phyloP scores from a whole-genome alignment of 2,888 invertebrate genomes.

The Orchesella flavescens region DNA sequence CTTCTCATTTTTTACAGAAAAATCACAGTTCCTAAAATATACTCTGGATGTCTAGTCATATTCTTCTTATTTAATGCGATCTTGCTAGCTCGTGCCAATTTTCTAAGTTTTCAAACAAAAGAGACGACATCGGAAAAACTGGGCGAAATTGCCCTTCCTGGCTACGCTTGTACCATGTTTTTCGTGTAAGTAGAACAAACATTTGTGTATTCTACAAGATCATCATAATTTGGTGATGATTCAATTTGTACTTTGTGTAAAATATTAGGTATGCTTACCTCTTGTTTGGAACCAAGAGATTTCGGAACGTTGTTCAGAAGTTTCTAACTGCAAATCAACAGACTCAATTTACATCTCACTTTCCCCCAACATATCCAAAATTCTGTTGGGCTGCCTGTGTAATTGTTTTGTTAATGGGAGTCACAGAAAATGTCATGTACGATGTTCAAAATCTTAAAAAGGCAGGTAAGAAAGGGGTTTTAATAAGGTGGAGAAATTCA shows the following conservation, averaged over 20 bases:
- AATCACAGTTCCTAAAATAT: not conserved
- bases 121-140: constrained; percentile 17
- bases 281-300: constrained; percentile 35
- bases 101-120: constrained; percentile 10
- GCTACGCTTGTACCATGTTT: constrained; percentile 39
- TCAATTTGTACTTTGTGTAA: too few relatives aligned
- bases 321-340: constrained; percentile 23
- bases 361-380: constrained; percentile 25
- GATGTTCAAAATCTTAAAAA: constrained; percentile 37
- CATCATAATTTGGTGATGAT: too few relatives aligned
- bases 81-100: constrained; percentile 26
- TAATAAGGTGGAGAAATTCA: not conserved
- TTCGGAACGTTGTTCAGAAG: constrained; percentile 33
- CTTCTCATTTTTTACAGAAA: not conserved
- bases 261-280: constrained; percentile 17
- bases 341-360: constrained; percentile 14
- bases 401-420: constrained; percentile 9
- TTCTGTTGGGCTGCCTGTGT: constrained; percentile 31
- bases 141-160: constrained; percentile 28
- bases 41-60: constrained; percentile 19
- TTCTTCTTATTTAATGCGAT: constrained; percentile 31
- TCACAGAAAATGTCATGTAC: constrained; percentile 36
- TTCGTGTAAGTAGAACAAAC: constrained; percentile 29
- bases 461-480: not conserved
- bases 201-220: too few relatives aligned